Conservation (phyloP, 1,140 invertebrate species). For the Drosophila nigrodunni region DNA sequence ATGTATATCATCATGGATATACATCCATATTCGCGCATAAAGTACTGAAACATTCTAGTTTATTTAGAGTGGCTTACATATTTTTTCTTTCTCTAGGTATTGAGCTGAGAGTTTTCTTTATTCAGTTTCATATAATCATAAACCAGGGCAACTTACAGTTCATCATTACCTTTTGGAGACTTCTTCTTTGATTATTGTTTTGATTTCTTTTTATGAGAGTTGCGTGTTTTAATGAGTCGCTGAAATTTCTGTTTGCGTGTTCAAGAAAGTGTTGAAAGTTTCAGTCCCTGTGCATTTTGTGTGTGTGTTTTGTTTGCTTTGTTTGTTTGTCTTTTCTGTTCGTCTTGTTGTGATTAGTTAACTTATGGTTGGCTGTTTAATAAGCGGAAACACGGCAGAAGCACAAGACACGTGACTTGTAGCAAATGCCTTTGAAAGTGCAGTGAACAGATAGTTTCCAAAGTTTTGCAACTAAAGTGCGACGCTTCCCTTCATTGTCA, state of each 20-base stretch:
- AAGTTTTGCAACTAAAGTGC: constrained; percentile 10
- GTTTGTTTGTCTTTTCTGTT: neutral
- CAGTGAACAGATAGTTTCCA: constrained; percentile 9
- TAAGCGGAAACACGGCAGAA: constrained; percentile 59
- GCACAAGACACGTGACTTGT: constrained; percentile 17
- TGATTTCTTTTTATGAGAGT: constrained; percentile 49
- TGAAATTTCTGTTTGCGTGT: constrained; percentile 56
- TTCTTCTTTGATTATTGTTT: constrained; percentile 22
- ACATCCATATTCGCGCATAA: too few species aligned
- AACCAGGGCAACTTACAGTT: neutral
- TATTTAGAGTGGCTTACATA: too few species aligned
- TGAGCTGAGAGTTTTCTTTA: too few species aligned
- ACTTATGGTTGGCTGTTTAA: constrained; percentile 49
- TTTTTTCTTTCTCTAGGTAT: too few species aligned
- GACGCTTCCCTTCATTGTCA: constrained; percentile 62
- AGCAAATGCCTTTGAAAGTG: constrained; percentile 22
- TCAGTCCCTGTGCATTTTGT: constrained; percentile 17
- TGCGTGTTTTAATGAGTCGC: constrained; percentile 65
- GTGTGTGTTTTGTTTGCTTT: neutral
- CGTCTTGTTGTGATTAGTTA: constrained; percentile 34
- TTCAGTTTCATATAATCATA: too few species aligned
- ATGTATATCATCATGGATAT: too few species aligned
- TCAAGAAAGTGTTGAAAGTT: constrained; percentile 72
- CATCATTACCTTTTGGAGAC: neutral
- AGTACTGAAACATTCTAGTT: too few species aligned